Evolutionary conservation across 1,140 invertebrate species (phyloP).

Genomic region (Mylabris phalerata): DNA sequence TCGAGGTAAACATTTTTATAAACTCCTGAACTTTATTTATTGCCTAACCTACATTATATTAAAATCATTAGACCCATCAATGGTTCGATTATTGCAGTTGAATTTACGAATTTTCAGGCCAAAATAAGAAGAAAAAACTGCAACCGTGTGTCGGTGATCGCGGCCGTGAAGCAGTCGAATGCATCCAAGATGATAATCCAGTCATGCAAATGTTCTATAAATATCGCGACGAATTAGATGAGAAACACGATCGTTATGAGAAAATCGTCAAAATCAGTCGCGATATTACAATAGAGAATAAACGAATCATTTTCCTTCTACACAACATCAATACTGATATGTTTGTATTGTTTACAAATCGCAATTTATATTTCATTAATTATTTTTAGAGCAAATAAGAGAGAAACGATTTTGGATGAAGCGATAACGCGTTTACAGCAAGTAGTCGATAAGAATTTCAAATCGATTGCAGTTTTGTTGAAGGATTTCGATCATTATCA

Average conservation of each 20-base stretch:
- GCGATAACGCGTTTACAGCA: conserved; percentile 58
- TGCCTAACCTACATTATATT: no score
- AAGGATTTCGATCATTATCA: conserved; percentile 64
- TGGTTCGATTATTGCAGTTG: no score
- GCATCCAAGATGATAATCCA: conserved; percentile 49
- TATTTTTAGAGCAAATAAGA: conserved; percentile 50
- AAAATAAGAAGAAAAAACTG: no score
- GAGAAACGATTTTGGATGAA: conserved; percentile 52
- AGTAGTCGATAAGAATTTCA: conserved; percentile 55
- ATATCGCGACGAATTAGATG: conserved; percentile 65
- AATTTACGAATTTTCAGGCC: no score
- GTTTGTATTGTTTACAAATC: conserved; percentile 19
- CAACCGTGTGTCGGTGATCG: conserved; percentile 26
- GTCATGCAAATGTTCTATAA: conserved; percentile 60
- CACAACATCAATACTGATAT: conserved; percentile 52
- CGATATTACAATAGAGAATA: conserved; percentile 90
- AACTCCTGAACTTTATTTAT: no score
- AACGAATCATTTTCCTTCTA: conserved; percentile 80
- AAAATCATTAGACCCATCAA: no score
- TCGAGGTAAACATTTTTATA: no score
- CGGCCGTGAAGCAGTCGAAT: conserved; percentile 29
- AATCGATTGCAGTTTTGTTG: conserved; percentile 64
- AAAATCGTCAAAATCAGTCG: conserved; percentile 74
- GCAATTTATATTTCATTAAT: not conserved
- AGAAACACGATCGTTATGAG: conserved; percentile 79